Evolutionary conservation across 2,113 vertebrate species (phyloP), one percentile per base, ranked within the genome.

Genomic region (Oryzias woworae): DNA sequence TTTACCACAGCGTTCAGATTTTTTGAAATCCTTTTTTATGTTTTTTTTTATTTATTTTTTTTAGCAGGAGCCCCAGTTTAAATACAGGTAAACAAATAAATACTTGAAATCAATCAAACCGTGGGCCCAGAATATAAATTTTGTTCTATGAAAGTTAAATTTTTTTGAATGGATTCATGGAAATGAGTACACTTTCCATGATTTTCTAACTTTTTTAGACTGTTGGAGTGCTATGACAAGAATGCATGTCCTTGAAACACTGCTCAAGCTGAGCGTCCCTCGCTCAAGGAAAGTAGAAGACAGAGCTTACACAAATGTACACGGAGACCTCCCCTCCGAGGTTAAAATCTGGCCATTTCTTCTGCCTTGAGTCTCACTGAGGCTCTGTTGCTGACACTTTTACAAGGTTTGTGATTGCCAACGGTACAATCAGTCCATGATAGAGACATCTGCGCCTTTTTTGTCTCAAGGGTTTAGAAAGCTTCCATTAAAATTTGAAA

Each of bases 181-280:
- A 28, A 28, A 28, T 28, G 26, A 28, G 7, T 13, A 36, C 10
- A 36, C 8, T 12, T 36, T 36, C 8, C 8, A 56, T 14, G 36
- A 66, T 18, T 44, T 56, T 26, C 46, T 15, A 49, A 23, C 64
- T 51, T 50, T 58, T 69, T 31, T 50, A 17, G 36, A n/a, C 16
- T 66, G 31, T 61, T 63, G 5, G 4, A 49, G 7, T 22, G 15
- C 36, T 49, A 50, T 49, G 57, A 57, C 28, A 51, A 67, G 55
- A 52, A 20, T 49, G 65, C 53, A 56, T 31, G 42, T 75, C 53
- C 43, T 58, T 51, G 58, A 69, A 78, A 23, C 66, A 58, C 46
- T 71, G 73, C 76, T 79, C 67, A 44, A 57, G 67, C 26, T 26
- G n/a, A 31, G 65, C 24, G 46, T 24, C 45, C 45, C 48, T 73